A percentile compares a stretch with the other conserved stretches of the same genome.
Conservation (phyloP, 2,888 invertebrate genomes). For the Agonum fuliginosum region DNA sequence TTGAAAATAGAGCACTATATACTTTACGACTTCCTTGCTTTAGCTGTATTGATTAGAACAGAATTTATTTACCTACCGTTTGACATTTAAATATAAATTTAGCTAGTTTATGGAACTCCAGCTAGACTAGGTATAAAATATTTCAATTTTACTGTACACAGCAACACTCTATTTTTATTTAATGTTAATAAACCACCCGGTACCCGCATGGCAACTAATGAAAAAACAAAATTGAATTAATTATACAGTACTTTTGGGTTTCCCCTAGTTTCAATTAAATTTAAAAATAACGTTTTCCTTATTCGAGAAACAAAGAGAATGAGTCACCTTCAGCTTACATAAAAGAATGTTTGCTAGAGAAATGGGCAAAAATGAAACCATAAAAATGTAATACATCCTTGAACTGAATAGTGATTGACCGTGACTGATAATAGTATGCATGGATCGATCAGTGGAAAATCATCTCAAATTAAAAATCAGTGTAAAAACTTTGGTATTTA, state of each 20-base stretch:
- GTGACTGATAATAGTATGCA: constrained; percentile 12
- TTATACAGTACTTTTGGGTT: neutral
- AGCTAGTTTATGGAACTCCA: no score
- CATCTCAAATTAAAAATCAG: neutral
- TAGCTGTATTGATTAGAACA: constrained; percentile 9
- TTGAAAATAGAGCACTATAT: constrained; percentile 16
- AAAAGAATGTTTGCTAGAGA: constrained; percentile 10
- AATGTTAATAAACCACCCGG: neutral
- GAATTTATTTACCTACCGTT: no score
- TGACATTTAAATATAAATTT: no score
- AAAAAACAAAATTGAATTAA: neutral
- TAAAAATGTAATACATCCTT: constrained; percentile 1
- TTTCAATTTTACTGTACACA: no score
- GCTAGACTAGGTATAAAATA: no score
- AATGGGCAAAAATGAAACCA: constrained; percentile 25
- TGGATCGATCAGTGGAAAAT: neutral
- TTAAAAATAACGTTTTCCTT: constrained; percentile 14
- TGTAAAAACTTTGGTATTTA: constrained; percentile 1
- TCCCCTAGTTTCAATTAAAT: neutral
- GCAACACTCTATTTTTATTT: neutral
- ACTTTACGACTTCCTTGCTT: neutral
- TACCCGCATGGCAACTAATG: neutral
- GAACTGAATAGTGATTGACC: constrained; percentile 26
- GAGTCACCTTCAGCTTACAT: constrained; percentile 4
- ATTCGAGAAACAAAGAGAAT: neutral